Evolutionary conservation across 2,888 invertebrate species (phyloP).

Genomic region (Cataglyphis altisquamis): DNA sequence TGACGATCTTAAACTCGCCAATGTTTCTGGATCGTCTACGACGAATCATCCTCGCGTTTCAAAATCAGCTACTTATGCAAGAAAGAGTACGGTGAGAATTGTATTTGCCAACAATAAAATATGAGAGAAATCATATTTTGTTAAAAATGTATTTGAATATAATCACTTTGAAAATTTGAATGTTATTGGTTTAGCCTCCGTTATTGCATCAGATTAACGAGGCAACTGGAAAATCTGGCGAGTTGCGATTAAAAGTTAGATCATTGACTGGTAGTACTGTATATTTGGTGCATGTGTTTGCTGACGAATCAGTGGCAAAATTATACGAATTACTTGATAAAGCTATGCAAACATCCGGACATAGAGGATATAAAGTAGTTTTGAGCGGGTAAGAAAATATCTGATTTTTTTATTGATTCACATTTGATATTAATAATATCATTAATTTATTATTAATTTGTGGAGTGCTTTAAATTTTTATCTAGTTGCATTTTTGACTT

Average conservation of each 20-base stretch:
- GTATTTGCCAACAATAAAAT: background rate
- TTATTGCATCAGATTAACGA: constrained; percentile 80
- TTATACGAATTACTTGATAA: constrained; percentile 82
- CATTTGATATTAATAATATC: background rate
- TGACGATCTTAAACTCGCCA: constrained; percentile 42
- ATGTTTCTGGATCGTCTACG: background rate
- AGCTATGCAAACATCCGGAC: constrained; percentile 72
- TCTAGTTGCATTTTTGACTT: background rate
- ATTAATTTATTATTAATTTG: background rate
- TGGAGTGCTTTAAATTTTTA: background rate
- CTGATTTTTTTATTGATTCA: background rate
- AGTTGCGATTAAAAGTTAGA: constrained; percentile 80
- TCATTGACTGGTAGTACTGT: constrained; percentile 81
- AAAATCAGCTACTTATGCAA: constrained; percentile 70
- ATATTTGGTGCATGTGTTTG: constrained; percentile 80
- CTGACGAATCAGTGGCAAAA: constrained; percentile 78
- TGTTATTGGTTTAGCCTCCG: constrained; percentile 74
- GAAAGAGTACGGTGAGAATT: constrained; percentile 68
- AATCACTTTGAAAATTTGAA: background rate
- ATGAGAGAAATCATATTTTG: background rate
- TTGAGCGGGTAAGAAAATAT: constrained; percentile 78
- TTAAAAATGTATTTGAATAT: background rate
- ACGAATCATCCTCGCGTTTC: constrained; percentile 57
- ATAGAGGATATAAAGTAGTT: constrained; percentile 80
- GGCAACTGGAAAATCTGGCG: constrained; percentile 75